Evolutionary conservation across 2,113 vertebrate species (phyloP).

Genomic region (Prinia subflava): DNA sequence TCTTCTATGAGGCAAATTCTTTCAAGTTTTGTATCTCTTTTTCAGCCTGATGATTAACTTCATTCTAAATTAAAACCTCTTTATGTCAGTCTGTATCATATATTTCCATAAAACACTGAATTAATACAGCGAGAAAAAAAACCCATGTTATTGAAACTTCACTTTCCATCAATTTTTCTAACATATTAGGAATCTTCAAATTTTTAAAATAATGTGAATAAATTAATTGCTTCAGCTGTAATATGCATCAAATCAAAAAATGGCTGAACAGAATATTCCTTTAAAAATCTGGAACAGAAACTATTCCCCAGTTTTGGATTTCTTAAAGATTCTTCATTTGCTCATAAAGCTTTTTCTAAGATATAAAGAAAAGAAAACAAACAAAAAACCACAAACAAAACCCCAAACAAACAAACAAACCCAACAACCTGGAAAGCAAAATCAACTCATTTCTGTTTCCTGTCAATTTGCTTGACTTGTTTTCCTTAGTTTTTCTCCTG

Average conservation of each 20-base stretch:
- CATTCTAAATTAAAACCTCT: constrained; percentile 55
- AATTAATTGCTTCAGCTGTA: not conserved
- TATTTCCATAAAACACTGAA: not conserved
- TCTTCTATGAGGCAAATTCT: constrained; percentile 12
- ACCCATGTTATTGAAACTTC: not conserved
- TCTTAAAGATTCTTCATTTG: not conserved
- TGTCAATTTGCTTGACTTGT: not conserved
- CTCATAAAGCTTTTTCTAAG: not conserved
- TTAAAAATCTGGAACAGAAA: not conserved
- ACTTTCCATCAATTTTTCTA: not conserved
- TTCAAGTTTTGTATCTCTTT: constrained; percentile 11
- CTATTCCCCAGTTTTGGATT: not conserved
- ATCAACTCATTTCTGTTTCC: not conserved
- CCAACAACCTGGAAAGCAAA: not conserved
- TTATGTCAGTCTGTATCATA: constrained; percentile 17
- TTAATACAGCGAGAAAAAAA: not conserved
- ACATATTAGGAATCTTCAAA: not conserved
- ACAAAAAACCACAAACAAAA: not conserved
- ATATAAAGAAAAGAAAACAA: not conserved
- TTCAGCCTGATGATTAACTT: constrained; percentile 31
- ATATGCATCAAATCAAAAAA: not conserved
- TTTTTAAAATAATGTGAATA: not conserved
- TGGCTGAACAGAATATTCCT: not conserved
- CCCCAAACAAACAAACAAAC: not conserved
- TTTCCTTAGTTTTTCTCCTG: not conserved